A percentile compares a stretch with the other conserved stretches of the same genome.
Conservation (phyloP, 2,113 vertebrate genomes). For the Porphyrio hochstetteri region DNA sequence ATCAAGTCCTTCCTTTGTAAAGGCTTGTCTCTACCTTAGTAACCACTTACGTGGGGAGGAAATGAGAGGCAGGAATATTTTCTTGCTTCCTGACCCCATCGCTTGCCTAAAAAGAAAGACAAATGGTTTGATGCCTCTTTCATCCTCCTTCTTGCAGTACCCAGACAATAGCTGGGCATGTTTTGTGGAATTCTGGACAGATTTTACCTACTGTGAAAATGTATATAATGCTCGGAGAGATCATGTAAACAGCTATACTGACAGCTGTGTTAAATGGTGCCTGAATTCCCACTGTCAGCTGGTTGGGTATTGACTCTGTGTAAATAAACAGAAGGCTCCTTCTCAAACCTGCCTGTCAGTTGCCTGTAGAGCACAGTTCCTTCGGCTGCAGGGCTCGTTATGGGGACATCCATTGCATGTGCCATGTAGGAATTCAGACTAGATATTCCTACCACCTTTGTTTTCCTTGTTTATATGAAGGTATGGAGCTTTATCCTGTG, state of each 20-base stretch:
- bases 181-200: background rate
- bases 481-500: background rate
- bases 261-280: background rate
- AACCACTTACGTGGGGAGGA: background rate
- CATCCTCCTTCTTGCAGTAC: background rate
- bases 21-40: background rate
- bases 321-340: background rate
- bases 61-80: background rate
- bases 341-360: background rate
- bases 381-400: background rate
- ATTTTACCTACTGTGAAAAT: background rate
- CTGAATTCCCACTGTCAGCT: background rate
- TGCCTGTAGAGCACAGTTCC: background rate
- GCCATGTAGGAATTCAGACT: background rate
- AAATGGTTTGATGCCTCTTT: background rate
- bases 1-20: background rate
- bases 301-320: background rate
- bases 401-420: fast-evolving
- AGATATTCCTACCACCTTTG: background rate
- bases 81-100: background rate
- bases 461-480: background rate
- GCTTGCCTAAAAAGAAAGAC: background rate
- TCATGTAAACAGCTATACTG: background rate
- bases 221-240: background rate
- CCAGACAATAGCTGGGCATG: background rate